Evolutionary conservation across 2,113 vertebrate species (phyloP), one percentile per base, ranked within the genome.

Genomic region (Tragelaphus imberbis): DNA sequence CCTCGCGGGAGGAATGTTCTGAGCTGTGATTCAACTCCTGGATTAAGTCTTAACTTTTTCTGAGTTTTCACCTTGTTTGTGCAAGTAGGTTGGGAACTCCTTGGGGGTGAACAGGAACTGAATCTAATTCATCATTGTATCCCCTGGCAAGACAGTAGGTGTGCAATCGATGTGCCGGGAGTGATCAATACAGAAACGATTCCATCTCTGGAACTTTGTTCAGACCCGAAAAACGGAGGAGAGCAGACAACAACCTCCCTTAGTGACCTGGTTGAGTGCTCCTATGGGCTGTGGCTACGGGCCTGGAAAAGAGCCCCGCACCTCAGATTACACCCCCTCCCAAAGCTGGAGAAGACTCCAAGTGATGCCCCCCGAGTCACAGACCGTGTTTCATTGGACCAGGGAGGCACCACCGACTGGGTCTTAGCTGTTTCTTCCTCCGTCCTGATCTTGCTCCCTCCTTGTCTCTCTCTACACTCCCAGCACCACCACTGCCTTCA

Each of bases 161-260:
- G 44, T 81, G 92, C 86, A 81, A 25, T 97, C 93, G 51, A 53
- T 97, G 82, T 56, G 53, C 30, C 17, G 23, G 9, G n/a, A 59
- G 53, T 47, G 75, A 94, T 98, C 82, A 23, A 88, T 97, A 77
- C 16, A 53, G 84, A 98, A 97, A 97, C 91, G 53, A 84, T 90
- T 86, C 93, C 85, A 7, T 49, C 79, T 97, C 95, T 6, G 87
- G 95, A 97, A 80, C 90, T 85, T 93, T 49, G 75, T 88, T 94
- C 61, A 88, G 87, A 81, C 65, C 79, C 30, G 2, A 84, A 86
- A 95, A 56, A 21, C 47, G 84, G 3, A 84, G 75, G 81, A 88
- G 63, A 89, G 53, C 30, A 82, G 68, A 53, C 91, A 95, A 17
- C 33, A 51, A 7, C 51, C 49, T 88, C 56, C 11, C 53, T 90